Evolutionary conservation across 1,140 invertebrate genomes (phyloP), one percentile per base, ranked within the genome.

Genomic region (Harlomillsia oculata): DNA sequence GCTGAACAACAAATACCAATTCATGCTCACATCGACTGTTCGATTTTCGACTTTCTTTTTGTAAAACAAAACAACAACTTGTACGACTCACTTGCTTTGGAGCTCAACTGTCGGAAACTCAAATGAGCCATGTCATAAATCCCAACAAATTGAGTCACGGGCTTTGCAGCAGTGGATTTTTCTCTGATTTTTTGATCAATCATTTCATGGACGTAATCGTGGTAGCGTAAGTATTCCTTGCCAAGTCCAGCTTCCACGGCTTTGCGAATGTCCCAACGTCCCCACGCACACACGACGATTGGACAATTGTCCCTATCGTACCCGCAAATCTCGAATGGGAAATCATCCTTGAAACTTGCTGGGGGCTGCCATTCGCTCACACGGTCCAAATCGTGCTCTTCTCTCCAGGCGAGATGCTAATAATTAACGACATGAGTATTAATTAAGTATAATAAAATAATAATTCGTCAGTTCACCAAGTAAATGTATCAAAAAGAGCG

Each of bases 61-160:
- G n/a, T n/a, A n/a, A n/a, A n/a, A n/a, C n/a, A n/a, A n/a, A n/a
- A n/a, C n/a, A n/a, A n/a, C n/a, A n/a, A n/a, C n/a, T n/a, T n/a
- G n/a, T n/a, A n/a, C n/a, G n/a, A 40, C 29, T 44, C 30, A 60
- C 59, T 28, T 48, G 48, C 39, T 6, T 51, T 36, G 5, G 59
- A 61, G 0, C 49, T 54, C 3, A 61, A 29, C 21, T 61, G 53
- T 11, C 53, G 18, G n/a, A 51, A 58, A 20, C 26, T 50, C 6
- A 61, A 30, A 32, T 45, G 30, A 18, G 25, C 32, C 39, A 56
- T 43, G 28, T 61, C 52, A 14, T 45, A 34, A 53, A 61, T 56
- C 6, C 37, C 41, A 26, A 53, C 45, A 29, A 48, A 43, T 30
- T 61, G 59, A 20, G 59, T 53, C 8, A 61, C 43, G 1, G 29